phyloP scores from a whole-genome alignment of 2,888 invertebrate genomes.

The Sinelater perroti region DNA sequence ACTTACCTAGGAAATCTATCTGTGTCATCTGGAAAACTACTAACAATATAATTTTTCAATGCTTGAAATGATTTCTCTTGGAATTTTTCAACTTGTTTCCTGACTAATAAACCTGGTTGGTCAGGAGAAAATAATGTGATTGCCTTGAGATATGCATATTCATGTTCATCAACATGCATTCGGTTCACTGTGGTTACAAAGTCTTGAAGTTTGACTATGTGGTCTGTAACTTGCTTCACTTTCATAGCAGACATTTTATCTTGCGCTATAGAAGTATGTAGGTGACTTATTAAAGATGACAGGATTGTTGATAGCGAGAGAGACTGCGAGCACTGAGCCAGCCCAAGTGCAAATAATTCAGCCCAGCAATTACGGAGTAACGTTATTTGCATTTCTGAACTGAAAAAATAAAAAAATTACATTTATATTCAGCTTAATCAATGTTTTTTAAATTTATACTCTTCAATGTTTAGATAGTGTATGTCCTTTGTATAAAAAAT shows the following conservation, averaged over 20 bases:
- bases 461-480: no score
- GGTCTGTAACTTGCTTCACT: constrained; percentile 76
- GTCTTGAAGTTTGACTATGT: constrained; percentile 84
- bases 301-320: constrained; percentile 83
- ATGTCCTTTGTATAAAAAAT: no score
- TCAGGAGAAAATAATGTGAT: constrained; percentile 72
- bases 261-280: constrained; percentile 77
- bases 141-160: constrained; percentile 88
- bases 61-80: constrained; percentile 71
- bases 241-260: constrained; percentile 81
- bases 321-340: constrained; percentile 85
- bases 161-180: constrained; percentile 80
- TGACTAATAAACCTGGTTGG: constrained; percentile 62
- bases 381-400: constrained; percentile 83
- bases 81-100: constrained; percentile 66
- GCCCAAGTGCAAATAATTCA: constrained; percentile 88
- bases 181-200: constrained; percentile 74
- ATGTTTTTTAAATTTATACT: no score
- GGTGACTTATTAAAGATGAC: constrained; percentile 81
- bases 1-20: constrained; percentile 66
- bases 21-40: constrained; percentile 60
- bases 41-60: constrained; percentile 62
- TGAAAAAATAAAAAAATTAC: constrained; percentile 61
- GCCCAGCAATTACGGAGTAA: constrained; percentile 91
- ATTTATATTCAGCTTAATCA: no score